These are phyloP conservation scores for Gonatopus flavifemur DNA, from an alignment of 1,140 invertebrate species.

Conservation along the genomic window DNA sequence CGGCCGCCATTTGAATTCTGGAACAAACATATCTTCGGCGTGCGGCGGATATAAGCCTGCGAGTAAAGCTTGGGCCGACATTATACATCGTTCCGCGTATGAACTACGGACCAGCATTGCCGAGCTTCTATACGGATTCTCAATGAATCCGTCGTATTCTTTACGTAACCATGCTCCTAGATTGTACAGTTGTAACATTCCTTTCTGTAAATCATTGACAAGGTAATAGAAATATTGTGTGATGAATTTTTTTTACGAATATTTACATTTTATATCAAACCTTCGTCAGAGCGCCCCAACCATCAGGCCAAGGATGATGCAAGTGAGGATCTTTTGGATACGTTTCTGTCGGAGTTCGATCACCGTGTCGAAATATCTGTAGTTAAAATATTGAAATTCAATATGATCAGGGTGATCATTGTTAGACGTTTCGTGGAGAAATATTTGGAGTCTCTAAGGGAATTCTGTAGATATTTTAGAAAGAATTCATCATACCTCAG, in stretches of 20 bases:
- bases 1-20: constrained; percentile 79
- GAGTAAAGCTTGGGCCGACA: constrained; percentile 81
- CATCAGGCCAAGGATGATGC: constrained; percentile 69
- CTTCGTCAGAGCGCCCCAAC: constrained; percentile 72
- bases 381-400: constrained; percentile 28
- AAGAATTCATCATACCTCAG: no score
- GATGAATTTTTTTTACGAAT: no score
- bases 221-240: no score
- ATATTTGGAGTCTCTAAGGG: no score
- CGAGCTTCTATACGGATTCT: constrained; percentile 62
- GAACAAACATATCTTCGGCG: constrained; percentile 71
- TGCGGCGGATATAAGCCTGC: constrained; percentile 81
- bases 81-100: constrained; percentile 78
- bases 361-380: constrained; percentile 76
- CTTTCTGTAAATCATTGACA: constrained; percentile 62
- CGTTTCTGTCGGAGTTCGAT: constrained; percentile 66
- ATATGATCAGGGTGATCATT: no score
- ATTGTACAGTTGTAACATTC: constrained; percentile 74
- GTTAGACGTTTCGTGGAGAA: no score
- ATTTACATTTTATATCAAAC: no score
- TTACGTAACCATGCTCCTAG: constrained; percentile 74
- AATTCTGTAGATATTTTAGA: no score
- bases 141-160: constrained; percentile 69
- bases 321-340: constrained; percentile 74
- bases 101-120: constrained; percentile 77